A percentile compares a stretch with the other conserved stretches of the same genome.
phyloP scores from a whole-genome alignment of 2,888 invertebrate species.

The Pantelozetes paolii region DNA sequence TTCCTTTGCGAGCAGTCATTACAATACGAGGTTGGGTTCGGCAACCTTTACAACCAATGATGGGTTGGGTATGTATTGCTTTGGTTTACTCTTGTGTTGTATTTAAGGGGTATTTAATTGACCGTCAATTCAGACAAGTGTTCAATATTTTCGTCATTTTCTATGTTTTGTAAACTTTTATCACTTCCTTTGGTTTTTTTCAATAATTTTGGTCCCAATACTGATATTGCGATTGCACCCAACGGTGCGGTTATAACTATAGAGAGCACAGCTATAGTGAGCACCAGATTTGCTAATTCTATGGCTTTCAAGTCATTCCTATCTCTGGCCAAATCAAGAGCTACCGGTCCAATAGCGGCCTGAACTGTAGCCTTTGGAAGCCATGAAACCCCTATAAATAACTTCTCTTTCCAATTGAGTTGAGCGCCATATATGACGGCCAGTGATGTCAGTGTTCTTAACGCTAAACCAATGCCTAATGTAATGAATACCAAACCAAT shows the following conservation, averaged over 20 bases:
- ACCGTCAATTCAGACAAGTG: neutral
- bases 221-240: conserved; percentile 51
- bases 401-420: conserved; percentile 78
- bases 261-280: conserved; percentile 73
- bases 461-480: conserved; percentile 57
- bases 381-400: conserved; percentile 86
- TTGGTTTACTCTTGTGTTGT: neutral
- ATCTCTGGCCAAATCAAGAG: conserved; percentile 55
- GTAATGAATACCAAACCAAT: conserved; percentile 49
- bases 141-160: neutral
- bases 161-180: neutral
- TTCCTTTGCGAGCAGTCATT: conserved; percentile 75
- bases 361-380: conserved; percentile 98
- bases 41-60: conserved; percentile 72
- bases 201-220: conserved; percentile 18
- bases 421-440: conserved; percentile 62
- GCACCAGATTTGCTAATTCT: conserved; percentile 53
- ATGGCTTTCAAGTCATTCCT: neutral
- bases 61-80: conserved; percentile 59
- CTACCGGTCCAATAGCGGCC: conserved; percentile 61
- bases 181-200: neutral
- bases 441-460: conserved; percentile 56
- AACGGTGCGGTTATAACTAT: conserved; percentile 73
- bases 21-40: conserved; percentile 78
- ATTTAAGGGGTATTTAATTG: neutral